phyloP scores from a whole-genome alignment of 2,113 vertebrate species.

The Oenanthe melanoleuca region DNA sequence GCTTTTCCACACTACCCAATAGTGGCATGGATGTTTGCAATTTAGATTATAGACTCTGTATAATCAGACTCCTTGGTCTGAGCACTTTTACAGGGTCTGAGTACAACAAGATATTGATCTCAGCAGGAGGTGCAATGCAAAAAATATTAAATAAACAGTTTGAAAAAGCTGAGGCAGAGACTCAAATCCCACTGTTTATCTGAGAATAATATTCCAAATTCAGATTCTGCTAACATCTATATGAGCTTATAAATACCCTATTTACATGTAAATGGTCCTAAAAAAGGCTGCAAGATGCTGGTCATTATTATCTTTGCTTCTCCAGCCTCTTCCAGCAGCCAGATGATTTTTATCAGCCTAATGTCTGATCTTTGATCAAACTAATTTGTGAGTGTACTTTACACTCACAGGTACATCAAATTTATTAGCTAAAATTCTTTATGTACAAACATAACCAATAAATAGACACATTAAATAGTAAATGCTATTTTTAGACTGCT shows the following conservation, averaged over 20 bases:
- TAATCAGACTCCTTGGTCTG: neutral
- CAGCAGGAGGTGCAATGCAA: neutral
- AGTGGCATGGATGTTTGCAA: neutral
- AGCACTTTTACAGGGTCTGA: neutral
- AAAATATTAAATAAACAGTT: neutral
- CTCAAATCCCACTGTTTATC: neutral
- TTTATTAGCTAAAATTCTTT: slow-evolving; percentile 69
- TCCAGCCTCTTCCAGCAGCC: slow-evolving; percentile 24
- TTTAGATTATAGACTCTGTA: neutral
- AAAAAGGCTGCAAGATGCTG: slow-evolving; percentile 24
- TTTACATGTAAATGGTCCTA: slow-evolving; percentile 61
- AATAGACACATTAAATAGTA: slow-evolving; percentile 64
- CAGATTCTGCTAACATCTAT: slow-evolving; percentile 26
- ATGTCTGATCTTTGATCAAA: slow-evolving; percentile 70
- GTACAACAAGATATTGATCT: neutral
- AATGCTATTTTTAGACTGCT: slow-evolving; percentile 39
- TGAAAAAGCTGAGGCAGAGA: slow-evolving; percentile 12
- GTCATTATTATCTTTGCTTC: neutral
- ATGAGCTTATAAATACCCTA: slow-evolving; percentile 57
- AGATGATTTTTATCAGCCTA: slow-evolving; percentile 71
- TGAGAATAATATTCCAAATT: slow-evolving; percentile 47
- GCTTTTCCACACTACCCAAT: neutral
- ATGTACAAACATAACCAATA: slow-evolving; percentile 48
- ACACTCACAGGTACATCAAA: slow-evolving; percentile 48
- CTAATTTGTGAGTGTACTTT: slow-evolving; percentile 72